Percentiles rank a stretch among this genome's conserved stretches.
Evolutionary conservation across 2,113 vertebrate genomes (phyloP).

Genomic region (Dicerorhinus sumatrensis): DNA sequence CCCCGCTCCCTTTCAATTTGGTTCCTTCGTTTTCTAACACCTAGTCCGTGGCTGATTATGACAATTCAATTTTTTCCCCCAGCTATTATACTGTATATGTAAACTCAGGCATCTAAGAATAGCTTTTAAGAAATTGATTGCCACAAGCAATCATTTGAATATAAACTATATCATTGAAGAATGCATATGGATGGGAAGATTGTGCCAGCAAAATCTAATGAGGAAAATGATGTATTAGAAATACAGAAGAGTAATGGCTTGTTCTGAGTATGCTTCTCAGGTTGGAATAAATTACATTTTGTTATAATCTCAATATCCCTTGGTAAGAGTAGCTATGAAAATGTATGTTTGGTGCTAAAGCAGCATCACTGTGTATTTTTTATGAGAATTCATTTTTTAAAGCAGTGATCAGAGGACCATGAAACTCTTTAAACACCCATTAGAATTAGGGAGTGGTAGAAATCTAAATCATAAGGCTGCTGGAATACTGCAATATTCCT

Average conservation of each 20-base stretch:
- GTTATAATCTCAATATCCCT: background rate
- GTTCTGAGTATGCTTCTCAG: background rate
- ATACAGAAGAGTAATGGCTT: constrained; percentile 36
- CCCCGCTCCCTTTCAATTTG: background rate
- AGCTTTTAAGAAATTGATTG: constrained; percentile 68
- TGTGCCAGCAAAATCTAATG: constrained; percentile 59
- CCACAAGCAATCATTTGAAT: constrained; percentile 38
- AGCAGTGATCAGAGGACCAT: constrained; percentile 74
- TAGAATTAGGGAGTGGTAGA: constrained; percentile 73
- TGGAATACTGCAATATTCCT: constrained; percentile 50
- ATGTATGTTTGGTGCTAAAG: background rate
- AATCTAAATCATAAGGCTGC: constrained; percentile 72
- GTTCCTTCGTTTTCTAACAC: constrained; percentile 47
- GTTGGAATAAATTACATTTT: constrained; percentile 57
- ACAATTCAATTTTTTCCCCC: background rate
- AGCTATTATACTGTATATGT: background rate
- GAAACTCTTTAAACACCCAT: constrained; percentile 79
- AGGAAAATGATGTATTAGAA: constrained; percentile 61
- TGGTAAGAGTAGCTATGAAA: constrained; percentile 47
- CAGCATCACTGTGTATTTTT: background rate
- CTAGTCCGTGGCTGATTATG: background rate
- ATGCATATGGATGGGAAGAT: background rate
- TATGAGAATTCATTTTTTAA: constrained; percentile 49
- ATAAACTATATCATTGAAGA: constrained; percentile 54
- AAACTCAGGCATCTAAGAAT: constrained; percentile 13